A percentile compares a stretch with the other conserved stretches of the same genome.
Evolutionary conservation across 2,113 vertebrate species (phyloP).

Genomic region (Heterochromis multidens): DNA sequence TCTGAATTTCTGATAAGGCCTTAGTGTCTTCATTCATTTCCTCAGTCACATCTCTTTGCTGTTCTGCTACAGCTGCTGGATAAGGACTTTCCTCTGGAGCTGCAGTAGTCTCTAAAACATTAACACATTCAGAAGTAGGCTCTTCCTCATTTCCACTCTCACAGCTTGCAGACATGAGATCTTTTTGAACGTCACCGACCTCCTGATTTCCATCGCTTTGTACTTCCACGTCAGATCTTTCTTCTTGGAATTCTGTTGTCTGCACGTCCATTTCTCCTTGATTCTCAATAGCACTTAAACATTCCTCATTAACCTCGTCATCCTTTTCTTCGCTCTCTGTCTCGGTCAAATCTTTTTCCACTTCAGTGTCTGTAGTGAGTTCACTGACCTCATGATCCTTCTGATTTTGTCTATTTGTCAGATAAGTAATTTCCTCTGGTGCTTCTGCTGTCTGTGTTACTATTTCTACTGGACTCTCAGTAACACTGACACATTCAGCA

Average conservation of each 20-base stretch:
- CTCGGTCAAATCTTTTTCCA: neutral
- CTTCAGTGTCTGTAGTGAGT: neutral
- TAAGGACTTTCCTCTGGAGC: neutral
- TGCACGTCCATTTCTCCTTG: neutral
- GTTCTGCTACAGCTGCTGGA: neutral
- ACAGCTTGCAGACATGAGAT: neutral
- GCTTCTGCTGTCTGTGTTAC: neutral
- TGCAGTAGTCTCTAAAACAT: neutral
- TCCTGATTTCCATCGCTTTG: neutral
- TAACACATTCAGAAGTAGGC: neutral
- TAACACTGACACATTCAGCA: neutral
- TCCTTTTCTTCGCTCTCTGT: neutral
- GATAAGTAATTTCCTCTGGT: neutral
- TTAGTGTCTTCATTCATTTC: neutral
- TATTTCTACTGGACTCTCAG: constrained; percentile 1
- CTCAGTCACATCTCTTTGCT: neutral
- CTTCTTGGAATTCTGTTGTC: neutral
- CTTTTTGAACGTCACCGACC: neutral
- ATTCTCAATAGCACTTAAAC: neutral
- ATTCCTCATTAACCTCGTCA: neutral
- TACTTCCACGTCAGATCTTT: neutral
- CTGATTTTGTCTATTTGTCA: neutral
- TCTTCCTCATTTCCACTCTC: neutral
- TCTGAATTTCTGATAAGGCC: neutral
- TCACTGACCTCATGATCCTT: neutral